Conservation (phyloP, 1,140 invertebrate genomes). For the Temnothorax longispinosus region DNA sequence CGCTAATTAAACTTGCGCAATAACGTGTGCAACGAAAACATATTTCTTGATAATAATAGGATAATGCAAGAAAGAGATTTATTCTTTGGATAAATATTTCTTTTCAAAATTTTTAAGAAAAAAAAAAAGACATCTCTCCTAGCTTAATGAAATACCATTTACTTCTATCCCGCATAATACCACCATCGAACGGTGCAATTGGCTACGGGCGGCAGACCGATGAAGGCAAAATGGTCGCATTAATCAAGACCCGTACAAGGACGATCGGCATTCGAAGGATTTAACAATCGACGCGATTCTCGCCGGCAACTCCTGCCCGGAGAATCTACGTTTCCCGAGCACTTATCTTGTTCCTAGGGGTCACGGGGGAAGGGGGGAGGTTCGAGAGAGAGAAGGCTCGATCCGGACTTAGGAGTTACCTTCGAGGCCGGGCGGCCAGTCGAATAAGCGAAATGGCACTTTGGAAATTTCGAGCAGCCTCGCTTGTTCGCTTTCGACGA, state of each 20-base stretch:
- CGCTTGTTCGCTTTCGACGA: constrained; percentile 29
- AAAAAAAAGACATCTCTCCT: background rate
- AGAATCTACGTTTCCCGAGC: constrained; percentile 41
- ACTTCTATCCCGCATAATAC: constrained; percentile 5
- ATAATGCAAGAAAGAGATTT: background rate
- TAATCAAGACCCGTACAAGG: constrained; percentile 42
- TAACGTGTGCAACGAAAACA: background rate
- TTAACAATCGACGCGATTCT: constrained; percentile 42
- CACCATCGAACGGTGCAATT: background rate
- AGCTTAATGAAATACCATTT: constrained; percentile 23
- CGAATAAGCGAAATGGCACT: constrained; percentile 59
- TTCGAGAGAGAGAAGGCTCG: background rate
- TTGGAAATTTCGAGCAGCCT: constrained; percentile 60
- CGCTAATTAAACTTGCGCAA: background rate
- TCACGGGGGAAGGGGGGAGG: background rate
- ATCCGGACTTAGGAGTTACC: background rate
- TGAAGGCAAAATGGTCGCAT: constrained; percentile 22
- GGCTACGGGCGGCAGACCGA: background rate
- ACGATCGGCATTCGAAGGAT: constrained; percentile 52
- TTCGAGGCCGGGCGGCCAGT: constrained; percentile 14
- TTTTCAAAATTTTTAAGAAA: background rate
- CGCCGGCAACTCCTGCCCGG: background rate
- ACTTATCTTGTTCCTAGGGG: constrained; percentile 30
- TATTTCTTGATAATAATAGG: background rate
- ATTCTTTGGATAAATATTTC: background rate